Evolutionary conservation across 1,140 invertebrate species (phyloP), one percentile per base, ranked within the genome.

Genomic region (Aphelenchoides fujianensis): DNA sequence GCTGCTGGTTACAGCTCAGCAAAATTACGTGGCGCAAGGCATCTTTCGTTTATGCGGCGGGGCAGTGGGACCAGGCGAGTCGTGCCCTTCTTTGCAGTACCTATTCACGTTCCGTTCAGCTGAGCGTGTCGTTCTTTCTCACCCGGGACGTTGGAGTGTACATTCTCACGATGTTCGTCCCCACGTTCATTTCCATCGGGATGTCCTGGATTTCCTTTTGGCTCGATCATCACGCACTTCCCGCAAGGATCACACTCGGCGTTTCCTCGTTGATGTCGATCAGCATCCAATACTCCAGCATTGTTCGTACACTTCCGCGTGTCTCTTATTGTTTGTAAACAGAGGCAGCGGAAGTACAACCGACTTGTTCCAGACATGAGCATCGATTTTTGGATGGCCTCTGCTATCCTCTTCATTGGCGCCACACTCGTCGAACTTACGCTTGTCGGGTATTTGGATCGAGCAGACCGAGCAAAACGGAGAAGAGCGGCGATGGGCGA

Each of bases 171-270:
- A 87, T 87, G 68, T 87, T 52, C n/a, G 31, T 71, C 30, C 66
- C 70, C 7, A n/a, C 12, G 34, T 36, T 16, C 16, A 1, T 34
- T 12, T 71, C 12, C 48, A 32, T 71, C 9, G 31, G 32, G 32
- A 82, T 87, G 9, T 87, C 86, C 2, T 88, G 86, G 83, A 85
- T 88, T 12, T 86, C 86, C 16, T 88, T 88, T 74, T 88, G 86
- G 85, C 85, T 87, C 61, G 75, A 76, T 37, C 78, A 76, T 34
- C 86, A 87, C 73, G 84, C 85, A 5, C 81, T 87, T 2, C 86
- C 86, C 2, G 87, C 86, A 7, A 76, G 87, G 68, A 86, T 88
- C 53, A 85, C 86, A 27, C 79, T 88, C 32, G 86, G 86, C 41
- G 83, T 83, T 9, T 81, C 74, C 1, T 57, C 35, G 30, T 36